Conservation (phyloP, 2,113 vertebrate genomes). For the Misgurnus mizolepis region DNA sequence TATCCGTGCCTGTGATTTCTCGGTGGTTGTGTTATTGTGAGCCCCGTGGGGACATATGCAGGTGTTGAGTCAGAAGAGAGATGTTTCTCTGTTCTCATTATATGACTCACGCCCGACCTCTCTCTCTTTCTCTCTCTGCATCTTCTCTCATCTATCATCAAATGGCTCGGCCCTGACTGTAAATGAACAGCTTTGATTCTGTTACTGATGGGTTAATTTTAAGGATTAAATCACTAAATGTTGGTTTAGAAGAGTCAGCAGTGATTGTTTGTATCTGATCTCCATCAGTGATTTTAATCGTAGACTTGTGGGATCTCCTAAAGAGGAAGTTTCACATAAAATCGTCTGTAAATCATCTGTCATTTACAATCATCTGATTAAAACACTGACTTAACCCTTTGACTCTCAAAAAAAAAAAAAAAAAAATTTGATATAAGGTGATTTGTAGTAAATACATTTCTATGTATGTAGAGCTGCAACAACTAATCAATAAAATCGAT, state of each 20-base stretch:
- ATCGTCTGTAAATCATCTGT: too few relatives aligned
- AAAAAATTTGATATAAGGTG: too few relatives aligned
- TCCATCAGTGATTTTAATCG: not conserved
- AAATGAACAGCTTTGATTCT: not conserved
- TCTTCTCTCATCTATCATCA: not conserved
- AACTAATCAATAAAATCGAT: too few relatives aligned
- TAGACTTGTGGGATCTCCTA: not conserved
- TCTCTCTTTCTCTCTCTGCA: not conserved
- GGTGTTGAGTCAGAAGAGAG: not conserved
- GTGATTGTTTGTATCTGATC: not conserved
- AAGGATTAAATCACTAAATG: not conserved
- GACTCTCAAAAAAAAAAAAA: too few relatives aligned
- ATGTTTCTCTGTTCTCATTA: not conserved
- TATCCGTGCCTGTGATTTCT: not conserved
- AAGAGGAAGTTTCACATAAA: not conserved
- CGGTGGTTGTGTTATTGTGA: not conserved
- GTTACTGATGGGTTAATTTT: not conserved
- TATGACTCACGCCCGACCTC: not conserved
- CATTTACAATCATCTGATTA: too few relatives aligned
- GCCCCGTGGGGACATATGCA: not conserved
- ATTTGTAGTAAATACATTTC: too few relatives aligned
- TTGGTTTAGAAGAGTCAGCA: not conserved
- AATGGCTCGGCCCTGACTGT: slow-evolving; percentile 2
- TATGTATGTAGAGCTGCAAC: too few relatives aligned
- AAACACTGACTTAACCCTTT: too few relatives aligned